Evolutionary conservation across 1,140 invertebrate genomes (phyloP).

Genomic region (Akabosia matsudoensis): DNA sequence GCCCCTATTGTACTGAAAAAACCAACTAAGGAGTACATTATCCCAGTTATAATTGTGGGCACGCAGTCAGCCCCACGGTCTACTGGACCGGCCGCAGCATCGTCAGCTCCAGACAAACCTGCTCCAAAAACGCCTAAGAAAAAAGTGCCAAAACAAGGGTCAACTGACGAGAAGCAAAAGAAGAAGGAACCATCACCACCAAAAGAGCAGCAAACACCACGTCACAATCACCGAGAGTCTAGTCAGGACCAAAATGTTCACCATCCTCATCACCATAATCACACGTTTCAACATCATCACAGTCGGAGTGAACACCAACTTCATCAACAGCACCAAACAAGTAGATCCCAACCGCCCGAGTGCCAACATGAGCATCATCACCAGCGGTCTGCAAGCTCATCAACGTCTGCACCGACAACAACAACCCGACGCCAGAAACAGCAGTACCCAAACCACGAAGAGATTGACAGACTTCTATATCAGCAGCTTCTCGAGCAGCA

Average conservation of each 20-base stretch:
- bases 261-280: neutral
- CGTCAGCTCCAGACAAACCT: neutral
- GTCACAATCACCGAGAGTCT: neutral
- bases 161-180: neutral
- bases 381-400: neutral
- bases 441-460: neutral
- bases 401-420: neutral
- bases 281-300: neutral
- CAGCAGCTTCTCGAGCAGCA: neutral
- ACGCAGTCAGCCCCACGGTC: neutral
- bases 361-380: neutral
- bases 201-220: neutral
- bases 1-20: conserved; percentile 52
- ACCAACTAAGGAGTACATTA: neutral
- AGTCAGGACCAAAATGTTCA: too few species aligned
- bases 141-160: neutral
- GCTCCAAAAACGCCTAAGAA: neutral
- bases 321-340: neutral
- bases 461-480: neutral
- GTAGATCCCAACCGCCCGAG: neutral
- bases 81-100: too few species aligned
- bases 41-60: neutral
- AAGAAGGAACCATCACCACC: neutral
- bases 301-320: neutral
- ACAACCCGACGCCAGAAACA: neutral